Base-by-base conservation (phyloP, 1,140 invertebrate genomes). In the Bombyx mandarina region DNA sequence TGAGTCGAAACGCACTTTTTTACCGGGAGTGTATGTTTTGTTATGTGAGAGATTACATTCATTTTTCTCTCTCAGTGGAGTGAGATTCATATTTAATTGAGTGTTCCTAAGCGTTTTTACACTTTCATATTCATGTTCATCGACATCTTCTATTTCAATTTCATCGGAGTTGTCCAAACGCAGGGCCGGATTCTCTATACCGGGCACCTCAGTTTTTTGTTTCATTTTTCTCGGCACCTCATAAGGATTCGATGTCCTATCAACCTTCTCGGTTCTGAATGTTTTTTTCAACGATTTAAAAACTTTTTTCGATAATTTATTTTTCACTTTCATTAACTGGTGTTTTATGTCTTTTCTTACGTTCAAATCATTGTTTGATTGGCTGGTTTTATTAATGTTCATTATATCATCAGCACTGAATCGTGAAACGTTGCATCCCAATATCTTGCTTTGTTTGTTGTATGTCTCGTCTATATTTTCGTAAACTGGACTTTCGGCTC, bases 1-100 rank as follows among this genome's bases (percentile, higher is more conserved):
- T 7, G 88, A 79, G 63, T 89, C 88, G 62, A 89, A 89, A n/a
- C 88, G 61, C 0, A 89, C 88, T 54, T 88, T 87, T 57, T 89
- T 89, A 6, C 84, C 79, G 0, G 79, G 74, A 3, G 81, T 80
- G 57, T 73, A 73, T 43, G 69, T 75, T 59, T 60, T 75, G 52
- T 72, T 79, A 10, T 77, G 67, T 0, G 80, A 80, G 8, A 63
- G n/a, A 49, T 85, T 77, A 54, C 69, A 75, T 43, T 82, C 78
- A 47, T 63, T 62, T 50, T 64, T 72, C 60, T 84, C 84, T 63
- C 70, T 81, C 7, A 87, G 63, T 3, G 84, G 84, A 42, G 84
- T 87, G 0, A 87, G 75, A 60, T 87, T 87, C 65, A 76, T 79
- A 62, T 87, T 87, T 6, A 85, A 58, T 49, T 60, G 67, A 9